Base-by-base conservation (phyloP, 2,888 invertebrate genomes). In the Andrena haemorrhoa region DNA sequence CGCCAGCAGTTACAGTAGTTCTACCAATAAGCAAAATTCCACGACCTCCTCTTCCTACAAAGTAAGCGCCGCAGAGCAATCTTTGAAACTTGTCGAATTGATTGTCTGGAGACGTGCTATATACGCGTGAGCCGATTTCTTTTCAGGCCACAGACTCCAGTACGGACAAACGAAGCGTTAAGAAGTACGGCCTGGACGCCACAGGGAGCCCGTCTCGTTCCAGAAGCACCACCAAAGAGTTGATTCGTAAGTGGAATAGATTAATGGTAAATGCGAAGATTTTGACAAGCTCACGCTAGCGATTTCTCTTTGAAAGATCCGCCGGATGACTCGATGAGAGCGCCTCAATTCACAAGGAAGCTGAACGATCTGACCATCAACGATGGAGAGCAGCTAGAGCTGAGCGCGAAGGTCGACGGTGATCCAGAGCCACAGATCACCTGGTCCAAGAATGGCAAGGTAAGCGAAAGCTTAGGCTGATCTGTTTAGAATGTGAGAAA, bases 351-450 rank as follows among this genome's bases (percentile, higher is more conserved):
- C 94, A 96, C 97, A 0, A 97, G 97, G 90, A 96, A 96, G 26
- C 94, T 99, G 41, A 95, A 95, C 85, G 96, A 97, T 92, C 92
- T 97, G 68, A 95, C 95, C n/a, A 96, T 98, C 49, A 96, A 96
- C 53, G 99, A 99, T 94, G 99, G 98, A n/a, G 97, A 98, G 83
- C 96, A 97, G 79, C 95, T 98, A 75, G 96, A 97, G 88, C 95
- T 99, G 86, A 96, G 96, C 16, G 98, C 97, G 86, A 96, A 97
- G 85, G 97, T 98, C 69, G 96, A 96, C 87, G 98, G 98, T 16
- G 98, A 98, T 94, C 98, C 99, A 64, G 98, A 98, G 93, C 98
- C 99, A 0, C 96, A 98, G 92, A 96, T 98, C 60, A 96, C 96
- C 87, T 99, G 98, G 98, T 96, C 95, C 91, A 98, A 98, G 95